phyloP scores from a whole-genome alignment of 2,113 vertebrate species.

The Struthio camelus region DNA sequence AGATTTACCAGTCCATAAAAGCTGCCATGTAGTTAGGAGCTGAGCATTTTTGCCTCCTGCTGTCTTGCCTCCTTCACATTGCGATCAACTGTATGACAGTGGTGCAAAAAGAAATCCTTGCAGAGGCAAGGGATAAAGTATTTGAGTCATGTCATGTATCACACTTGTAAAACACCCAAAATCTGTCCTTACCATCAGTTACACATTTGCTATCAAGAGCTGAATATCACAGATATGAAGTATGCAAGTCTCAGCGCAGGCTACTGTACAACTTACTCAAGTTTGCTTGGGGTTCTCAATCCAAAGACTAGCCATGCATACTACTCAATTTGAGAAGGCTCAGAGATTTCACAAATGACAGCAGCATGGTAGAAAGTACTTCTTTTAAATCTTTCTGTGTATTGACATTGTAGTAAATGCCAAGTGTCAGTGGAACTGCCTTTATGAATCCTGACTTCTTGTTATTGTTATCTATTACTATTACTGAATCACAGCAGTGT shows the following conservation, averaged over 20 bases:
- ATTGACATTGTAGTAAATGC: background rate
- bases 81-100: background rate
- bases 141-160: background rate
- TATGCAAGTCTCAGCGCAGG: background rate
- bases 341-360: background rate
- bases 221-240: background rate
- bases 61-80: background rate
- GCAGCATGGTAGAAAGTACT: background rate
- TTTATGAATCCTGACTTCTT: background rate
- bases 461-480: background rate
- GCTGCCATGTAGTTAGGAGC: background rate
- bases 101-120: background rate
- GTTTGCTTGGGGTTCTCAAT: background rate
- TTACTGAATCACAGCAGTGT: background rate
- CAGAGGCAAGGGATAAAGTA: background rate
- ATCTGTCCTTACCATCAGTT: background rate
- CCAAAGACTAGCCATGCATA: background rate
- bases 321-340: background rate
- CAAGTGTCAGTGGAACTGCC: background rate
- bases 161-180: background rate
- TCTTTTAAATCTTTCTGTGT: background rate
- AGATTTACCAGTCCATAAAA: background rate
- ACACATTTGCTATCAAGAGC: background rate
- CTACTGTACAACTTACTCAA: background rate
- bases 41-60: background rate